Percentiles rank a stretch among this genome's conserved stretches.
phyloP scores from a whole-genome alignment of 2,797 vertebrate genomes.

The Sylvilagus floridanus region DNA sequence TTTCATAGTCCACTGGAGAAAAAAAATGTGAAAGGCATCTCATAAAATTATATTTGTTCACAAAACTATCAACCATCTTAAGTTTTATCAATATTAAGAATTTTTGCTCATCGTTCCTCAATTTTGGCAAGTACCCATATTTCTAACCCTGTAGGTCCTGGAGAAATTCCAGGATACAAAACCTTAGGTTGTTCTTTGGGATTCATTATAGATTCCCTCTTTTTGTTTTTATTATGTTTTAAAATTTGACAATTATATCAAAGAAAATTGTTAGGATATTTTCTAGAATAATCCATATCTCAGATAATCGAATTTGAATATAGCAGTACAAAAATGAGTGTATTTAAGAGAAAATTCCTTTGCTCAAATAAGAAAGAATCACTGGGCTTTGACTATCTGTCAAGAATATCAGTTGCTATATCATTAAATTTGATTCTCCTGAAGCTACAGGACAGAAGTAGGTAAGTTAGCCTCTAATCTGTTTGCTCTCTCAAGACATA shows the following conservation, averaged over 20 bases:
- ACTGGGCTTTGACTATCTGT: not conserved
- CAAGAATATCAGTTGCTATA: not conserved
- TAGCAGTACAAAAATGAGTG: not conserved
- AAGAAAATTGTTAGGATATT: not conserved
- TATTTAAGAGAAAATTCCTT: conserved; percentile 34
- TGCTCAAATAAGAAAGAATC: not conserved
- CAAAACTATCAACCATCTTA: not conserved
- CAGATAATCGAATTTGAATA: not conserved
- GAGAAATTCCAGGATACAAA: not conserved
- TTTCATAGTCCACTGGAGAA: not conserved
- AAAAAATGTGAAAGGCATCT: not conserved
- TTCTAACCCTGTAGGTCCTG: not conserved
- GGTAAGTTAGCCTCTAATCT: not conserved
- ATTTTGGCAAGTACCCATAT: not conserved
- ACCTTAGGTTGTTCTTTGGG: not conserved
- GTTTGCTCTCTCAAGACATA: not conserved
- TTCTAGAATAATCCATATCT: conserved; percentile 14
- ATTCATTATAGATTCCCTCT: conserved; percentile 3
- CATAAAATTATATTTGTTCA: not conserved
- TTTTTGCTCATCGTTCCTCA: not conserved
- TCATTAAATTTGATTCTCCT: not conserved
- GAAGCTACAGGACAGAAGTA: not conserved
- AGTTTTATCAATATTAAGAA: not conserved
- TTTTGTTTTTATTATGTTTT: not conserved
- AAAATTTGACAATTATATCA: conserved; percentile 44